A percentile compares a stretch with the other conserved stretches of the same genome.
Conservation (phyloP, 2,797 vertebrate species). For the Danio jaintianensis region DNA sequence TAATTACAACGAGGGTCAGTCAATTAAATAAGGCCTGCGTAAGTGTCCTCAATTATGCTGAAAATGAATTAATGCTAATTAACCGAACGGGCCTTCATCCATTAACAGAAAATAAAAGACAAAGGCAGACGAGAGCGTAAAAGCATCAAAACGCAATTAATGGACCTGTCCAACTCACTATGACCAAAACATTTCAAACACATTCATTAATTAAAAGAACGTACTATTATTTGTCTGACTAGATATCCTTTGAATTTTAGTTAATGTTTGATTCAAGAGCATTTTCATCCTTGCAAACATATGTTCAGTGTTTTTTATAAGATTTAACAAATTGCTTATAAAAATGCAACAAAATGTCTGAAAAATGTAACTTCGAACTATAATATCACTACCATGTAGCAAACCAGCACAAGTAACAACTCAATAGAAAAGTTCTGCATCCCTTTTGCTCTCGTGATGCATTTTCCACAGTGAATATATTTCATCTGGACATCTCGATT, state of each 20-base stretch:
- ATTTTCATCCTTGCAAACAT: neutral
- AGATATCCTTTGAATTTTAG: neutral
- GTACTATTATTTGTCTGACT: constrained; percentile 12
- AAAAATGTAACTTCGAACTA: neutral
- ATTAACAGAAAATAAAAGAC: constrained; percentile 25
- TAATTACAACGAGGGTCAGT: constrained; percentile 75
- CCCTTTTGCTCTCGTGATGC: constrained; percentile 6
- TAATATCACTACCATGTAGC: neutral
- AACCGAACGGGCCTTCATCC: constrained; percentile 68
- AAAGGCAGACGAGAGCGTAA: constrained; percentile 5
- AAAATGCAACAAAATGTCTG: neutral
- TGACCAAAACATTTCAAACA: neutral
- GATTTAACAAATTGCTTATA: neutral
- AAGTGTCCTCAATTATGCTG: constrained; percentile 61
- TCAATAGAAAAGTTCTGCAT: neutral
- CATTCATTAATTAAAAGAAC: neutral
- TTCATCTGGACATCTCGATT: constrained; percentile 66
- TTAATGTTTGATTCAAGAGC: neutral
- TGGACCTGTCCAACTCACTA: neutral
- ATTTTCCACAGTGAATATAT: constrained; percentile 54
- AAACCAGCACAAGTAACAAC: neutral
- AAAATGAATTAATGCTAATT: constrained; percentile 68
- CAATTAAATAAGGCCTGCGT: constrained; percentile 70
- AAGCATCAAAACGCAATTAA: constrained; percentile 19
- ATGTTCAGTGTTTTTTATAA: neutral